Evolutionary conservation across 2,888 invertebrate species (phyloP).

Genomic region (Rambutsinella grinnellia): DNA sequence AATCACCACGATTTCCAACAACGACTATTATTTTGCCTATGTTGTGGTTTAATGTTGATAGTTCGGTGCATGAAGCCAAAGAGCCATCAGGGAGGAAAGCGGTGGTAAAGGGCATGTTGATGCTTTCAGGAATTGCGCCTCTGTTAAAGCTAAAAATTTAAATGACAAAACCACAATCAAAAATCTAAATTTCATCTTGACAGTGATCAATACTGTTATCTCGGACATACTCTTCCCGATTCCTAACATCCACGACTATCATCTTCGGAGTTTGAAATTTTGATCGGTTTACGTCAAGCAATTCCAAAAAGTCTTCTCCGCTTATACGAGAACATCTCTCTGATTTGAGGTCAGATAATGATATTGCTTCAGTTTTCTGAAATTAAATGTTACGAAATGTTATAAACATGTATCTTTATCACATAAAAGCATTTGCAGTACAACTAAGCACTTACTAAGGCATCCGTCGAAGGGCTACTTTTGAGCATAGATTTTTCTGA

Average conservation of each 20-base stretch:
- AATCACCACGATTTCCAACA: slow-evolving; percentile 83
- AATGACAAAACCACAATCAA: not conserved
- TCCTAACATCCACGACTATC: slow-evolving; percentile 79
- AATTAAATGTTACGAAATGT: too few relatives aligned
- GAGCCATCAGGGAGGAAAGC: slow-evolving; percentile 78
- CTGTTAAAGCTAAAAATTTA: slow-evolving; percentile 77
- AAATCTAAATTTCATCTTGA: not conserved
- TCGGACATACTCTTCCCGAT: slow-evolving; percentile 75
- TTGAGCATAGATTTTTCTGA: slow-evolving; percentile 43
- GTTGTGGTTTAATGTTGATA: slow-evolving; percentile 74
- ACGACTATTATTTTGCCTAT: slow-evolving; percentile 80
- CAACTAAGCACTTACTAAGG: slow-evolving; percentile 32
- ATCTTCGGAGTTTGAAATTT: slow-evolving; percentile 71
- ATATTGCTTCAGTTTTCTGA: slow-evolving; percentile 80
- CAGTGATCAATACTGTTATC: slow-evolving; percentile 67
- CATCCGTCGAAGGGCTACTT: slow-evolving; percentile 50
- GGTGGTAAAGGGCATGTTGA: slow-evolving; percentile 90
- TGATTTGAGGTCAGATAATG: slow-evolving; percentile 77
- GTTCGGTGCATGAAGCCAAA: slow-evolving; percentile 75
- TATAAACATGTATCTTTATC: too few relatives aligned
- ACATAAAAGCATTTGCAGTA: too few relatives aligned
- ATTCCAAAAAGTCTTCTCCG: slow-evolving; percentile 83
- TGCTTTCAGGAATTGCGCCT: slow-evolving; percentile 83
- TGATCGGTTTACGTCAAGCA: slow-evolving; percentile 73
- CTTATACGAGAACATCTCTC: slow-evolving; percentile 89